Evolutionary conservation across 2,113 vertebrate genomes (phyloP).

Genomic region (Corythoichthys intestinalis): DNA sequence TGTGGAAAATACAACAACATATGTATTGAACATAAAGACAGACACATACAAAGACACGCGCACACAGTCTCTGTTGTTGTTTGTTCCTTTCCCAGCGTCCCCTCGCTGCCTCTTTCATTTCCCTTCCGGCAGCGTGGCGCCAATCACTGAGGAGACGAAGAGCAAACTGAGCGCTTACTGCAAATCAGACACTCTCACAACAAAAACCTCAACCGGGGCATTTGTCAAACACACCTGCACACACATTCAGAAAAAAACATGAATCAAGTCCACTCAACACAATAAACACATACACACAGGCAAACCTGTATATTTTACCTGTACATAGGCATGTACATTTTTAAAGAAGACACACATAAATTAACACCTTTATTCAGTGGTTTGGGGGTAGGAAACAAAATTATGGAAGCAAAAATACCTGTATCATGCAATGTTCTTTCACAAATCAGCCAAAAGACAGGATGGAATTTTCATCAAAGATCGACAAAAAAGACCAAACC

Average conservation of each 20-base stretch:
- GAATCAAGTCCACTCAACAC: slow-evolving; percentile 4
- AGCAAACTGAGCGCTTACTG: slow-evolving; percentile 49
- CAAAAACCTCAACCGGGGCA: slow-evolving; percentile 8
- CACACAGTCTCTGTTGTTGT: slow-evolving; percentile 12
- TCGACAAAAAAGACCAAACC: no score
- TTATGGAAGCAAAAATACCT: no score
- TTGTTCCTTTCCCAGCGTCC: slow-evolving; percentile 45
- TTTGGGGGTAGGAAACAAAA: no score
- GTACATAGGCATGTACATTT: no score
- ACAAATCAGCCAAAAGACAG: no score
- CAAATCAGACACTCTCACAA: slow-evolving; percentile 26
- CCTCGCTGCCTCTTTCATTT: slow-evolving; percentile 36
- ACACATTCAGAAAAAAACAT: slow-evolving; percentile 5
- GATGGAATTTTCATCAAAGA: no score
- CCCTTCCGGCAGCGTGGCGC: slow-evolving; percentile 47
- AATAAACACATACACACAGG: slow-evolving; percentile 22
- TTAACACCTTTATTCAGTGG: no score
- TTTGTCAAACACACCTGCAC: slow-evolving; percentile 2
- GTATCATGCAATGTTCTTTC: no score
- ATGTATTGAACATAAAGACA: not conserved
- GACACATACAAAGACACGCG: slow-evolving; percentile 1
- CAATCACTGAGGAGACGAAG: slow-evolving; percentile 35
- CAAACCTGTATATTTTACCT: no score
- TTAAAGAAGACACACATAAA: slow-evolving; percentile 2
- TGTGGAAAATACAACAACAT: not conserved